These are phyloP conservation scores for Elaeidobius kamerunicus DNA, from an alignment of 2,888 invertebrate genomes.

Conservation along the genomic window DNA sequence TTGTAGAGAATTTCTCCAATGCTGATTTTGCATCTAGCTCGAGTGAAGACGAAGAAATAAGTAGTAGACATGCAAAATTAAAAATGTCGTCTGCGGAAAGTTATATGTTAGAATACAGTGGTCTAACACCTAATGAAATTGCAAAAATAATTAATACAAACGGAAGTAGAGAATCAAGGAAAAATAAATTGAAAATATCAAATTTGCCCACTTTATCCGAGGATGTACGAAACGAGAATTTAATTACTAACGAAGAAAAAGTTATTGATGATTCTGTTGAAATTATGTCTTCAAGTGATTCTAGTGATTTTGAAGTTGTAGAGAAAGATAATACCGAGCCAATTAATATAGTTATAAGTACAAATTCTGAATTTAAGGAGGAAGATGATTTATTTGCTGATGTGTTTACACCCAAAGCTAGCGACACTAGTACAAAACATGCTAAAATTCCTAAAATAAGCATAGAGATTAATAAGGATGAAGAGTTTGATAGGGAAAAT, in stretches of 20 bases:
- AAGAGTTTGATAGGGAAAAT: conserved; percentile 45
- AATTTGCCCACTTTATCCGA: conserved; percentile 7
- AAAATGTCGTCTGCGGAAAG: conserved; percentile 60
- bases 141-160: conserved; percentile 48
- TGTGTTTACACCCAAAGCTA: conserved; percentile 52
- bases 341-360: conserved; percentile 48
- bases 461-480: conserved; percentile 50
- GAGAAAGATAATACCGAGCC: conserved; percentile 9
- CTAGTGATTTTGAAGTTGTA: conserved; percentile 19
- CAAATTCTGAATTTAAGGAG: conserved; percentile 47
- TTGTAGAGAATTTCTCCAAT: conserved; percentile 43
- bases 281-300: conserved; percentile 25
- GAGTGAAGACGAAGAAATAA: conserved; percentile 40
- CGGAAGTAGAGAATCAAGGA: background rate
- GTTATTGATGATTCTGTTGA: conserved; percentile 19
- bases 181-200: background rate
- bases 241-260: background rate
- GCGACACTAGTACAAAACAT: conserved; percentile 4
- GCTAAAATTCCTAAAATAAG: conserved; percentile 30
- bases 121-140: conserved; percentile 69
- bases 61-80: conserved; percentile 38
- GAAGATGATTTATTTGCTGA: conserved; percentile 69
- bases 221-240: too few species aligned
- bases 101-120: conserved; percentile 75
- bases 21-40: conserved; percentile 41